Evolutionary conservation across 2,888 invertebrate genomes (phyloP), one percentile per base, ranked within the genome.

Genomic region (Ypsolopha sequella): DNA sequence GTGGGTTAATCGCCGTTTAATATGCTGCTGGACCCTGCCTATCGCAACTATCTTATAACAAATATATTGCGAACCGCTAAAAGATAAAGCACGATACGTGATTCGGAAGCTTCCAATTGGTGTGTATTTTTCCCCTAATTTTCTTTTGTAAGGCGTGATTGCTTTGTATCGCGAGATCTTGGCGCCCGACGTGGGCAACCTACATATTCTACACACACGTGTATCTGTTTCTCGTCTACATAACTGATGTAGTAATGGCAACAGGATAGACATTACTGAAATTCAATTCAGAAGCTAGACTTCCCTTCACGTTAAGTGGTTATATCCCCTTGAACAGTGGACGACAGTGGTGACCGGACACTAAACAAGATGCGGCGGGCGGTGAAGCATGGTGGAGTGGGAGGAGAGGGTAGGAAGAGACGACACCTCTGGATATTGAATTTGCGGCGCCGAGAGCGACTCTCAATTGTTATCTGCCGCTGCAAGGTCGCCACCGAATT

Each of bases 1-100:
- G 81, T 80, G 81, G 85, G 82, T 77, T 84, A 85, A 85, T 84
- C 80, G 80, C 53, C 79, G 79, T 84, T 85, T 84, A 86, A 85
- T 85, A 85, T 84, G 81, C 80, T 73, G 75, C 48, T 14, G 33
- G 24, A 74, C 57, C 73, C 69, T 69, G 70, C 68, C 72, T 68
- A 68, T 70, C 73, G 68, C 66, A 59, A 61, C 63, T 59, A 60
- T 60, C 60, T 59, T 51, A 54, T 52, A 52, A 56, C 63, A 56
- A 57, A 68, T 66, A 66, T 65, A 66, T 68, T 60, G 63, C 69
- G 60, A 59, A 54, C 56, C 52, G 55, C 60, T 53, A 46, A 57
- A 62, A 58, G 73, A 72, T 70, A 70, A 61, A 60, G 63, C 70
- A 63, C 65, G 66, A 59, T 61, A 69, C 71, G 70, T 70, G 68